Evolutionary conservation across 2,797 vertebrate species (phyloP).

Genomic region (Luscinia megarhynchos): DNA sequence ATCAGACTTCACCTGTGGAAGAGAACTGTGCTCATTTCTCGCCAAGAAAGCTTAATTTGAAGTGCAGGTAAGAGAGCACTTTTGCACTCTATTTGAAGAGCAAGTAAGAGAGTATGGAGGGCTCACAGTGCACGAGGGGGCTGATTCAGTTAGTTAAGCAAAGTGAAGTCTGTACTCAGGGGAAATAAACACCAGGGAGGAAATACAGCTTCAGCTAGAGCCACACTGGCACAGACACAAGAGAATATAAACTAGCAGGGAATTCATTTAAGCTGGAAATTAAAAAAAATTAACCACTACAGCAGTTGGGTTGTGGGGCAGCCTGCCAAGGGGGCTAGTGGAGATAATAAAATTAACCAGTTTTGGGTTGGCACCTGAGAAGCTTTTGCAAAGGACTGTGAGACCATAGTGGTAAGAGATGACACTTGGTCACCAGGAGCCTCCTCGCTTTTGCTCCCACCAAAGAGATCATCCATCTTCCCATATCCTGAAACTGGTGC

Average conservation of each 20-base stretch:
- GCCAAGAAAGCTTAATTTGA: background rate
- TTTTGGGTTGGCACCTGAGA: background rate
- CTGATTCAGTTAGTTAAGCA: background rate
- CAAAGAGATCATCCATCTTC: background rate
- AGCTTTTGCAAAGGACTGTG: background rate
- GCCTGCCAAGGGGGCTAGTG: background rate
- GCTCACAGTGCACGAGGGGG: background rate
- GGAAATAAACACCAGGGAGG: slow-evolving; percentile 6
- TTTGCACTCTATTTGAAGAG: background rate
- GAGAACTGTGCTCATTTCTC: background rate
- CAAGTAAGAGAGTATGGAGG: background rate
- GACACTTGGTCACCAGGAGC: fast-evolving
- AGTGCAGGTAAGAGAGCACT: background rate
- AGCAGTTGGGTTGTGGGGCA: background rate
- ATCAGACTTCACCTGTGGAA: background rate
- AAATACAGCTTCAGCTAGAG: background rate
- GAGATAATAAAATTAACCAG: background rate
- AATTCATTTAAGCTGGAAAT: background rate
- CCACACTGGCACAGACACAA: background rate
- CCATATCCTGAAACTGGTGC: background rate
- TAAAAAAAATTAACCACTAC: background rate
- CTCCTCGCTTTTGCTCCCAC: background rate
- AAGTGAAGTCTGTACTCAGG: background rate
- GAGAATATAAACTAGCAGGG: background rate
- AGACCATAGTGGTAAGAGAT: background rate